Evolutionary conservation across 2,797 vertebrate genomes (phyloP).

Genomic region (Amniataba percoides): DNA sequence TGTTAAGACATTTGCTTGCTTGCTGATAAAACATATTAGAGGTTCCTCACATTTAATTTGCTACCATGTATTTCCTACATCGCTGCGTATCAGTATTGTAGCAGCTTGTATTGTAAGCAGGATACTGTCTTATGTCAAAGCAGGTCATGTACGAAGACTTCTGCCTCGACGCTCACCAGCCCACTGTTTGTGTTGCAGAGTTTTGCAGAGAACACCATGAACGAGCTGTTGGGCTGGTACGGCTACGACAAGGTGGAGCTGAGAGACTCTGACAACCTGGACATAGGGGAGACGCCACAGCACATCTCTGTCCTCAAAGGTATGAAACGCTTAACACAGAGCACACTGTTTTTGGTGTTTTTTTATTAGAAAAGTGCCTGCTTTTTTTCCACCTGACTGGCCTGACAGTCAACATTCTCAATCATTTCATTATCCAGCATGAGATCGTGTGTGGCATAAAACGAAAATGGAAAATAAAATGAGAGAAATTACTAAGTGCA

Average conservation of each 20-base stretch:
- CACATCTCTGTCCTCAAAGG: conserved; percentile 99
- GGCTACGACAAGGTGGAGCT: conserved; percentile 99
- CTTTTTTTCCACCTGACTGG: neutral
- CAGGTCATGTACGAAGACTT: neutral
- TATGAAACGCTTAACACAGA: conserved; percentile 55
- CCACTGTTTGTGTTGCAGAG: conserved; percentile 89
- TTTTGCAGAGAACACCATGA: conserved; percentile 99
- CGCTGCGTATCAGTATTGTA: neutral
- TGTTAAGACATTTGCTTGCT: neutral
- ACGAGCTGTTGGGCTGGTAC: conserved; percentile 99
- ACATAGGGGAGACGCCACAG: conserved; percentile 95
- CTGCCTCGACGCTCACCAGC: conserved; percentile 11
- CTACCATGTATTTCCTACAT: neutral
- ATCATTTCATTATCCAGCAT: neutral
- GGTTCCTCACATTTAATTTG: conserved; percentile 12
- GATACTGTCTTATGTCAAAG: neutral
- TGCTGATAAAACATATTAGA: neutral
- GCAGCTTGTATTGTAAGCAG: neutral
- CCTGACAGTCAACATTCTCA: neutral
- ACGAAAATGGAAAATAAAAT: conserved; percentile 11
- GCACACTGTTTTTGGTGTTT: neutral
- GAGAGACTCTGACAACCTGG: conserved; percentile 98
- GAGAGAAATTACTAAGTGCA: neutral
- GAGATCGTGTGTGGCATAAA: neutral
- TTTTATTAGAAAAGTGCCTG: neutral